Base-by-base conservation (phyloP, 1,140 invertebrate genomes). In the Atta cephalotes region DNA sequence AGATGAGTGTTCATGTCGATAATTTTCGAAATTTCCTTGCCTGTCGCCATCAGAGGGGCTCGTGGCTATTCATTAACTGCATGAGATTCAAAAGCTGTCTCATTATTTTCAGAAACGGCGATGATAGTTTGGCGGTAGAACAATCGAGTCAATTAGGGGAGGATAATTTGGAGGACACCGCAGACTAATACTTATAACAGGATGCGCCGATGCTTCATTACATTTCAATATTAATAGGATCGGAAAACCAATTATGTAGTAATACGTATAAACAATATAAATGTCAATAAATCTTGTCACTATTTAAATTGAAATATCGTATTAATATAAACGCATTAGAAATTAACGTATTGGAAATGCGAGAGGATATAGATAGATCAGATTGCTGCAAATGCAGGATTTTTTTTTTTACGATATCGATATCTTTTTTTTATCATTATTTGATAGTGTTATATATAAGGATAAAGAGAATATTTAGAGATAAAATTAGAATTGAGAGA, bases 11-110 rank as follows among this genome's bases (percentile, higher is more conserved):
- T 16, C 65, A n/a, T 14, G 53, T 10, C 18, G 12, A 62, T 62
- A 14, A 74, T 84, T 84, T 76, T 35, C 10, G 28, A 62, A 76
- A 63, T 74, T 76, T 63, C n/a, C 31, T 70, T 68, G 6, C 49
- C 28, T 12, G 0, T 80, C 18, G 14, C 18, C 25, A 6, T 14
- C 14, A 16, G n/a, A 31, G 16, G 3, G 56, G 3, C 31, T 31
- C 31, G 31, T 31, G 31, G 2, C 21, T 51, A 9, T 72, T 21
- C 28, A 18, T 35, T 68, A 51, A 21, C 3, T 25, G 9, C 5
- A 35, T 35, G 31, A 56, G 21, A 9, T 14, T 10, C 56, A 45
- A 45, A 10, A 45, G 39, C 39, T 21, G 21, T 35, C 21, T 45
- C 31, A 1, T 72, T 74, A 25, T 39, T 12, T 7, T 74, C 39